Percentiles rank a stretch among this genome's conserved stretches.
Conservation (phyloP, 2,888 invertebrate genomes). For the Drosophila mayaguana region DNA sequence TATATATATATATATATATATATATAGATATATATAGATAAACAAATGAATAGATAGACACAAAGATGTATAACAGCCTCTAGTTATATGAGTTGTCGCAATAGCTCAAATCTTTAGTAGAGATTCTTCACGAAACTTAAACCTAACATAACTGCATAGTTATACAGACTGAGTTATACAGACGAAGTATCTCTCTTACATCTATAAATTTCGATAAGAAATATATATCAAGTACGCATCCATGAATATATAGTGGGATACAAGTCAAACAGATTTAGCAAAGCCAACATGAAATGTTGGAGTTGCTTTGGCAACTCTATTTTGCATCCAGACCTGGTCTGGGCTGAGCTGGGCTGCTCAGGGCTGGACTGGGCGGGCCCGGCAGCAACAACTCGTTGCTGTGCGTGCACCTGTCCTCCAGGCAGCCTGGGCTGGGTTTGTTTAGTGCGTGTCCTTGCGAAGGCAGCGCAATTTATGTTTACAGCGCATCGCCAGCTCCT, state of each 20-base stretch:
- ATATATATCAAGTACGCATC: neutral
- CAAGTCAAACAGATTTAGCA: neutral
- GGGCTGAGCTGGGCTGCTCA: neutral
- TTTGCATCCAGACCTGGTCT: neutral
- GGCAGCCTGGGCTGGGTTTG: slow-evolving; percentile 14
- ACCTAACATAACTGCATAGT: neutral
- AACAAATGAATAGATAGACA: too few relatives aligned
- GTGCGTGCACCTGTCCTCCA: slow-evolving; percentile 21
- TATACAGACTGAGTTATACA: too few relatives aligned
- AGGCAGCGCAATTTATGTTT: slow-evolving; percentile 49
- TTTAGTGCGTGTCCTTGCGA: slow-evolving; percentile 65
- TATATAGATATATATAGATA: too few relatives aligned
- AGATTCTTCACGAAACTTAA: too few relatives aligned
- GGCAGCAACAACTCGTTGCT: slow-evolving; percentile 3
- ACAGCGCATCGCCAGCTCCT: slow-evolving; percentile 12
- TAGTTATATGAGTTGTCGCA: too few relatives aligned
- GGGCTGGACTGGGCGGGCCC: neutral
- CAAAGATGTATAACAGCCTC: too few relatives aligned
- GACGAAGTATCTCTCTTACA: neutral
- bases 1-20: too few relatives aligned
- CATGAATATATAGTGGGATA: neutral
- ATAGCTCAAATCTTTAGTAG: too few relatives aligned
- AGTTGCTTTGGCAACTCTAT: slow-evolving; percentile 2
- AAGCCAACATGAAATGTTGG: neutral
- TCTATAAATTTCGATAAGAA: neutral